These are phyloP conservation scores for Barnardius zonarius DNA, from an alignment of 2,113 vertebrate species.

Conservation along the genomic window DNA sequence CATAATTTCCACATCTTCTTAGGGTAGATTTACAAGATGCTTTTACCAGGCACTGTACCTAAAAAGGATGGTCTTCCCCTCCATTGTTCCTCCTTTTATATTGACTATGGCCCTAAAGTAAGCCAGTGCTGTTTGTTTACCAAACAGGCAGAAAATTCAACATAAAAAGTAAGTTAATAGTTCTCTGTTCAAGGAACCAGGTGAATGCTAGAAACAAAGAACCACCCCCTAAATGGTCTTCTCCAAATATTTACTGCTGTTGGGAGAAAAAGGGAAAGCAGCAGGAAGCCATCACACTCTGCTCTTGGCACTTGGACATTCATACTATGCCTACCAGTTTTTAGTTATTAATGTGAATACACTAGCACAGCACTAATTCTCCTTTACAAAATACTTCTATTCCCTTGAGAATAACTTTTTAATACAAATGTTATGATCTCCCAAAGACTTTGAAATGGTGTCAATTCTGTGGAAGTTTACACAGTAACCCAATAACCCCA, in stretches of 20 bases:
- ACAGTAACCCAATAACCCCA: background rate
- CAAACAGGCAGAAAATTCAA: background rate
- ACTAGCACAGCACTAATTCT: background rate
- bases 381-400: background rate
- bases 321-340: background rate
- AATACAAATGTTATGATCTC: background rate
- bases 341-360: background rate
- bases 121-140: background rate
- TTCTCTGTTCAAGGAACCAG: background rate
- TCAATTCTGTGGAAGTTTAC: background rate
- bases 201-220: background rate
- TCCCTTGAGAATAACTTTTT: background rate
- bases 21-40: background rate
- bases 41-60: background rate
- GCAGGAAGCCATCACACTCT: background rate
- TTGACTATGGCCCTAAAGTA: background rate
- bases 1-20: background rate
- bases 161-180: background rate
- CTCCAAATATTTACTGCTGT: background rate
- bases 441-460: background rate
- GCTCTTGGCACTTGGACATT: background rate
- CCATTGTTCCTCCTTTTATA: background rate
- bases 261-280: background rate
- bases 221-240: background rate
- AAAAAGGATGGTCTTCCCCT: background rate